A percentile compares a stretch with the other conserved stretches of the same genome.
phyloP scores from a whole-genome alignment of 2,888 invertebrate species.

The Oscheius sp. region DNA sequence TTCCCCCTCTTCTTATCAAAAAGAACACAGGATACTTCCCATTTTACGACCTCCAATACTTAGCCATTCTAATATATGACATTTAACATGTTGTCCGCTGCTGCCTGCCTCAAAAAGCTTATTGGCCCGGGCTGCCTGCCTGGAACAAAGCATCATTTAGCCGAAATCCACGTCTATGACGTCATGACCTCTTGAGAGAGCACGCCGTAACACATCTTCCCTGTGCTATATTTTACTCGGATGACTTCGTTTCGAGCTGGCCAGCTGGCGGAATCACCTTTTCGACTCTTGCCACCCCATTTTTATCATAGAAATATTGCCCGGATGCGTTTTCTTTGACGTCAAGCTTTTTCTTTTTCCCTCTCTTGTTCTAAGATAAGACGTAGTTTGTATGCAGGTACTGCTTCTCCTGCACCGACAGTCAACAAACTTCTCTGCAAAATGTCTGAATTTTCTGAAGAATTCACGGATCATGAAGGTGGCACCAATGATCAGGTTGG shows the following conservation, averaged over 20 bases:
- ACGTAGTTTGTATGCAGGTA: constrained; percentile 1
- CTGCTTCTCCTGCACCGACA: background rate
- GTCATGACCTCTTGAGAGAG: constrained; percentile 22
- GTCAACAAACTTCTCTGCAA: background rate
- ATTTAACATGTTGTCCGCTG: too few relatives aligned
- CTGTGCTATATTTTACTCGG: background rate
- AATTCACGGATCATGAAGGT: constrained; percentile 22
- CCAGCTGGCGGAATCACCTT: background rate
- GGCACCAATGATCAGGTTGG: constrained; percentile 25
- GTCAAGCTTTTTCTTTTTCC: background rate
- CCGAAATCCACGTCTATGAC: constrained; percentile 4
- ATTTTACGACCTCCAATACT: too few relatives aligned
- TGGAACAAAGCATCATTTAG: constrained; percentile 16
- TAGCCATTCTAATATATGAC: too few relatives aligned
- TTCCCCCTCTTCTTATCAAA: too few relatives aligned
- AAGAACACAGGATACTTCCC: too few relatives aligned
- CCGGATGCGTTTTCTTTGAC: background rate
- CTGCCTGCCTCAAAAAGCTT: too few relatives aligned
- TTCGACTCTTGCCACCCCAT: background rate
- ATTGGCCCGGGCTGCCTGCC: too few relatives aligned
- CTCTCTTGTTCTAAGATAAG: background rate
- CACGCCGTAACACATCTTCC: constrained; percentile 9
- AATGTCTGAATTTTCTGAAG: constrained; percentile 30
- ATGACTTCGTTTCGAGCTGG: background rate
- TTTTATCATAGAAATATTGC: too few relatives aligned